phyloP scores from a whole-genome alignment of 2,888 invertebrate genomes.

The Meteorus cinctellus region DNA sequence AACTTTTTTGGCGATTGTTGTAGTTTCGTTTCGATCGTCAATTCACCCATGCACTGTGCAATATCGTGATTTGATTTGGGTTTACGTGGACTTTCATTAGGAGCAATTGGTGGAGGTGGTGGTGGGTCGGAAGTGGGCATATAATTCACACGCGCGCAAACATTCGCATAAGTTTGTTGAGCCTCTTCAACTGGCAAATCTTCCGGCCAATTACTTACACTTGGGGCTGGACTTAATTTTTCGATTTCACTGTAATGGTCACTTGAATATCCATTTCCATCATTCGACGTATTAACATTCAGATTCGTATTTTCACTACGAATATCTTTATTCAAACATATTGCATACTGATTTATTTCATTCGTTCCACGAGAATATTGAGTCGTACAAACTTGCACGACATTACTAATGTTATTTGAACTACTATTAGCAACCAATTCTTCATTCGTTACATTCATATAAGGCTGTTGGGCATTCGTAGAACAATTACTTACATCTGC shows the following conservation, averaged over 20 bases:
- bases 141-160: conserved; percentile 51
- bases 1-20: conserved; percentile 72
- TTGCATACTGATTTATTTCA: conserved; percentile 58
- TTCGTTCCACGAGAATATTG: conserved; percentile 50
- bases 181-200: conserved; percentile 57
- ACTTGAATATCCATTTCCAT: conserved; percentile 52
- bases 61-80: conserved; percentile 65
- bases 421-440: conserved; percentile 42
- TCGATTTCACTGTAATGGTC: conserved; percentile 69
- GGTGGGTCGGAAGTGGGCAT: conserved; percentile 35
- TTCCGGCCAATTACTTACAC: conserved; percentile 64
- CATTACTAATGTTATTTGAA: neutral
- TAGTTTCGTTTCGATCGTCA: conserved; percentile 57
- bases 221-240: conserved; percentile 55
- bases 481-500: conserved; percentile 62
- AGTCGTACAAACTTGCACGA: conserved; percentile 43
- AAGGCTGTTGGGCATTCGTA: conserved; percentile 55
- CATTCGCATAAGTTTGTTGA: conserved; percentile 63
- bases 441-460: conserved; percentile 63
- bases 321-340: conserved; percentile 62
- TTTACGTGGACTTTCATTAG: conserved; percentile 65
- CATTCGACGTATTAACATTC: conserved; percentile 58
- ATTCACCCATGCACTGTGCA: conserved; percentile 61
- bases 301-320: conserved; percentile 62
- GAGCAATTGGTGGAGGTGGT: conserved; percentile 52